These are phyloP conservation scores for Arctia plantaginis DNA, from an alignment of 2,888 invertebrate genomes.

Conservation along the genomic window DNA sequence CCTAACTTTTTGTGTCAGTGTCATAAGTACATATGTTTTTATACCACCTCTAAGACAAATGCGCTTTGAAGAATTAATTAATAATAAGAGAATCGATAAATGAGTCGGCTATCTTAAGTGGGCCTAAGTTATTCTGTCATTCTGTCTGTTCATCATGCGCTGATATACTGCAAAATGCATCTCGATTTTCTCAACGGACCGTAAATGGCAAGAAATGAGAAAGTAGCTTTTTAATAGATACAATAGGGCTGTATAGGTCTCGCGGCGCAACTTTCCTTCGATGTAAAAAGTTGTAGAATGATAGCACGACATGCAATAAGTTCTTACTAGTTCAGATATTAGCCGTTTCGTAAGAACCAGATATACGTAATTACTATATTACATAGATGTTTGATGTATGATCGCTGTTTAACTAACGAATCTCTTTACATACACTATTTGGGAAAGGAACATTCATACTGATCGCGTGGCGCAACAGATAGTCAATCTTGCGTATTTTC, in stretches of 20 bases:
- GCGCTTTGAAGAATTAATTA: constrained; percentile 39
- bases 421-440: constrained; percentile 59
- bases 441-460: constrained; percentile 55
- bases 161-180: constrained; percentile 72
- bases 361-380: constrained; percentile 73
- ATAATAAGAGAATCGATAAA: constrained; percentile 39
- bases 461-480: constrained; percentile 60
- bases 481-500: constrained; percentile 63
- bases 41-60: constrained; percentile 30
- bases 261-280: constrained; percentile 78
- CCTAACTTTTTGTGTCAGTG: constrained; percentile 43
- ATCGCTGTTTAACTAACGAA: constrained; percentile 59
- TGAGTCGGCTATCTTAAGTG: constrained; percentile 50
- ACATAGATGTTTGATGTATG: constrained; percentile 63
- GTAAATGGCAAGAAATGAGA: constrained; percentile 84
- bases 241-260: constrained; percentile 84
- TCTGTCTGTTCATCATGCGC: constrained; percentile 66
- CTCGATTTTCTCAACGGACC: constrained; percentile 81
- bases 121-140: constrained; percentile 64
- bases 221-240: constrained; percentile 84
- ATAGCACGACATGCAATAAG: constrained; percentile 66
- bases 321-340: constrained; percentile 68
- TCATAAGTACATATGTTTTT: constrained; percentile 29
- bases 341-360: constrained; percentile 73
- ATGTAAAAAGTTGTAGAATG: constrained; percentile 77